These are phyloP conservation scores for Stenodera caucasica DNA, from an alignment of 2,888 invertebrate species.

Conservation along the genomic window DNA sequence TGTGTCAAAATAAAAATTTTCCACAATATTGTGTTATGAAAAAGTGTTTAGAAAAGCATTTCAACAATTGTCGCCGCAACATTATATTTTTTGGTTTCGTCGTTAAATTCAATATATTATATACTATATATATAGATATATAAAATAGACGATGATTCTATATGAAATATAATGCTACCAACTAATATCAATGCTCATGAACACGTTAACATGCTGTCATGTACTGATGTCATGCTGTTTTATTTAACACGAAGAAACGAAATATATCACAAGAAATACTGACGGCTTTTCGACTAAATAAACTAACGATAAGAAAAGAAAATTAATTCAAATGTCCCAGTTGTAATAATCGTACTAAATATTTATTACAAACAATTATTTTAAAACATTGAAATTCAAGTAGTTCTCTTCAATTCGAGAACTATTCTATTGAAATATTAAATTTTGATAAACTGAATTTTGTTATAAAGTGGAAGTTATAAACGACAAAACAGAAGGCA, in stretches of 20 bases:
- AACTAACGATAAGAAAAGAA: constrained; percentile 43
- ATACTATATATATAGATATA: too few species aligned
- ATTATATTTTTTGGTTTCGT: constrained; percentile 6
- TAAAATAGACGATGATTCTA: too few species aligned
- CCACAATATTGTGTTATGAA: too few species aligned
- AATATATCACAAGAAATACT: constrained; percentile 43
- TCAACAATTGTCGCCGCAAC: background rate
- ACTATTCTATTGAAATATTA: background rate
- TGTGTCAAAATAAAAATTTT: background rate
- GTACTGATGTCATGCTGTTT: constrained; percentile 37
- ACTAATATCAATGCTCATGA: constrained; percentile 26
- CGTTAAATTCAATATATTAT: background rate
- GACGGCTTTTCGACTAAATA: constrained; percentile 39
- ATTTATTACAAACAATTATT: constrained; percentile 31
- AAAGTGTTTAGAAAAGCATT: background rate
- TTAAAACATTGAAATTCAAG: background rate
- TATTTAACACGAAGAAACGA: constrained; percentile 44
- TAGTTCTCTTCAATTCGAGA: background rate
- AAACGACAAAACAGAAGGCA: background rate
- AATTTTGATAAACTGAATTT: background rate
- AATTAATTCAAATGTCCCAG: constrained; percentile 45
- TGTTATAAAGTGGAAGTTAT: background rate
- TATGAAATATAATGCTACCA: too few species aligned
- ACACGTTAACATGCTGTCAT: constrained; percentile 42
- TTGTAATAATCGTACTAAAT: constrained; percentile 37